Conservation (phyloP, 2,888 invertebrate genomes). For the Hyalella azteca region DNA sequence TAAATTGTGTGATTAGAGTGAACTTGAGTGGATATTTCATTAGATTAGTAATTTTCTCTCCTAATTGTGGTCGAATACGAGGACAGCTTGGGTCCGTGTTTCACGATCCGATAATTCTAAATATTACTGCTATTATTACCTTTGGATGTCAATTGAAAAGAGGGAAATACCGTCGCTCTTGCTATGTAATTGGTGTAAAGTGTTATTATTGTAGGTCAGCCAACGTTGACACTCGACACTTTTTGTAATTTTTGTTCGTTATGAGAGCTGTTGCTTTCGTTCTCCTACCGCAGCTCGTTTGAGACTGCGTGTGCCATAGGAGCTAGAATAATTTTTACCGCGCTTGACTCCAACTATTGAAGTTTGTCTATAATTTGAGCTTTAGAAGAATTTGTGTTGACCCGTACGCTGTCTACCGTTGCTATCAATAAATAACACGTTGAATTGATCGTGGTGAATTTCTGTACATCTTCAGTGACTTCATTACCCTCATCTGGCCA, state of each 20-base stretch:
- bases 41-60: conserved; percentile 30
- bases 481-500: conserved; percentile 22
- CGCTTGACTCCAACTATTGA: background rate
- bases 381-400: conserved; percentile 13
- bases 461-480: conserved; percentile 20
- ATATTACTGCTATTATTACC: conserved; percentile 8
- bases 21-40: conserved; percentile 27
- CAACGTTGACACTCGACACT: background rate
- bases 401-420: conserved; percentile 22
- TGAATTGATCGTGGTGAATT: conserved; percentile 28
- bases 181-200: conserved; percentile 32
- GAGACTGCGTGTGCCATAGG: conserved; percentile 11
- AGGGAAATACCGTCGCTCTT: conserved; percentile 7
- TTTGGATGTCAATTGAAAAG: background rate
- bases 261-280: background rate
- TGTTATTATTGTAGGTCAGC: conserved; percentile 20
- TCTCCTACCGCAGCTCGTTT: background rate
- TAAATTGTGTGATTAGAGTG: conserved; percentile 34
- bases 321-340: background rate
- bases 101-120: background rate
- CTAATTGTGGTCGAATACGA: conserved; percentile 24
- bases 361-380: background rate
- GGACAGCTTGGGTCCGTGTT: conserved; percentile 20
- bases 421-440: conserved; percentile 1
- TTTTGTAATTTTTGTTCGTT: background rate